Conservation (phyloP, 2,888 invertebrate genomes). For the Aphidoletes aphidimyza region DNA sequence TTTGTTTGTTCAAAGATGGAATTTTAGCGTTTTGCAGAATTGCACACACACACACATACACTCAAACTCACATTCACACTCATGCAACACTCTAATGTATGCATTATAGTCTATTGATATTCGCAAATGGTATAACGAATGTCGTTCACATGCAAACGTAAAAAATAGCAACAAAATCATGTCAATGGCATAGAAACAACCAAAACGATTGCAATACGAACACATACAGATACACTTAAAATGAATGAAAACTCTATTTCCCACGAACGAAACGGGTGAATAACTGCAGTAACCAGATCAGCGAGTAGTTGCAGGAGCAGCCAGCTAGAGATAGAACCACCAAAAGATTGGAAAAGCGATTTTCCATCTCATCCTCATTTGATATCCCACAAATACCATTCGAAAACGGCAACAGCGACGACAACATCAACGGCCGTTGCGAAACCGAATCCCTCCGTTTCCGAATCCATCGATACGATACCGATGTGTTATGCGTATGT, state of each 20-base stretch:
- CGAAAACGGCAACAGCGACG: neutral
- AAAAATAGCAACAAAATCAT: conserved; percentile 23
- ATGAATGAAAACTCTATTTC: no score
- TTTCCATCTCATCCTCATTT: no score
- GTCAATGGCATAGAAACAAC: conserved; percentile 30
- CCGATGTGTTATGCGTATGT: conserved; percentile 47
- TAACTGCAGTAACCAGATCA: no score
- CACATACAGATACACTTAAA: no score
- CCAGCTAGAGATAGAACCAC: no score
- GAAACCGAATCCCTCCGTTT: no score
- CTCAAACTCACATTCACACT: neutral
- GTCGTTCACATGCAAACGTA: neutral
- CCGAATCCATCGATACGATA: conserved; percentile 36
- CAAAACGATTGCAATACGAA: neutral
- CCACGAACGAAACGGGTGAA: neutral
- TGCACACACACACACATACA: neutral
- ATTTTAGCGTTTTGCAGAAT: neutral
- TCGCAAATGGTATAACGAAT: neutral
- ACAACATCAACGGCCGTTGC: neutral
- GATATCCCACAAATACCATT: neutral
- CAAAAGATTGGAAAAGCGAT: no score
- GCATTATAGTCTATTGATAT: conserved; percentile 40
- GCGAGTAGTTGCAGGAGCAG: no score
- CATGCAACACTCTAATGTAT: neutral
- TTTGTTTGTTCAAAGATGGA: conserved; percentile 4